Evolutionary conservation across 37 sponge, comb jelly and placozoan species (phyloP), one percentile per base, ranked within the genome.

Genomic region (Halichondria panicea): DNA sequence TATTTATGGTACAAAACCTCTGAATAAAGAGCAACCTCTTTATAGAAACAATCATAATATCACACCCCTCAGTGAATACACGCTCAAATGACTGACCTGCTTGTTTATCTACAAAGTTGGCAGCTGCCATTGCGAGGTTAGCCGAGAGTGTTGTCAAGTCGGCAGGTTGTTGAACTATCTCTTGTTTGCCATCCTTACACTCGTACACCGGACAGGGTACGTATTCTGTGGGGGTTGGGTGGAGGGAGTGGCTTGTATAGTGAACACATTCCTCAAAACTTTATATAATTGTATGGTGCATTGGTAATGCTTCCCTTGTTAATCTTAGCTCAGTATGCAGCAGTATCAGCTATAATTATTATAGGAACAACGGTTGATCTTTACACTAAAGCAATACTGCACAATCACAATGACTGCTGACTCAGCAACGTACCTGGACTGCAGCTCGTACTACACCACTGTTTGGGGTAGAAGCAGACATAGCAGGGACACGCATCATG

Each of bases 401-500:
- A 67, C 7, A 30, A 9, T 61, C 60, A 59, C 7, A 15, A 18
- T 18, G 13, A 48, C 7, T 59, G 19, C 60, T 24, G 25, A 22
- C 8, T 8, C 22, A 59, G 60, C 19, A 24, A 59, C 27, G 25
- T 12, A 74, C 75, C 22, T 57, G 75, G 69, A 53, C 53, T 45
- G 66, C 87, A 79, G 30, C 38, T 46, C 1, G 71, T 62, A 40
- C 28, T 9, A 43, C 90, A 89, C 24, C 37, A 7, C 40, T 62
- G 64, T 32, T 84, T 37, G 24, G 90, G 90, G 52, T 84, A 89
- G 81, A 84, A 89, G 36, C 90, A 89, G 25, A 42, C 68, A 42
- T 52, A 33, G 59, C 90, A 89, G n/a, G 90, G 90, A 66, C 90
- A 89, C 60, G 61, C 55, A 55, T 75, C 77, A 48, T 84, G 85